Evolutionary conservation across 2,888 invertebrate species (phyloP).

Genomic region (Kuschelorhynchus macadamiae): DNA sequence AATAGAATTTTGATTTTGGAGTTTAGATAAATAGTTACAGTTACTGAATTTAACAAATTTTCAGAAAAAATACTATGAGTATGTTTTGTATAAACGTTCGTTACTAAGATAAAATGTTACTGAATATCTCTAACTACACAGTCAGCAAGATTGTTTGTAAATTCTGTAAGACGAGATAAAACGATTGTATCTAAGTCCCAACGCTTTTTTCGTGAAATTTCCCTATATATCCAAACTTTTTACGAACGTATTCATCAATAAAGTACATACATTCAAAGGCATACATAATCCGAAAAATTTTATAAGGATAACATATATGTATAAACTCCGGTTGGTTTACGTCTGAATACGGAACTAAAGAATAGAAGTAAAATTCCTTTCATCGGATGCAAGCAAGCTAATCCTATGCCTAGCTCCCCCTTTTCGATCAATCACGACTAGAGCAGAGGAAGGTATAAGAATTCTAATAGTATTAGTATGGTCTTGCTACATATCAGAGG

Average conservation of each 20-base stretch:
- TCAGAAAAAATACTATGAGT: no score
- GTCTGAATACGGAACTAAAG: conserved; percentile 39
- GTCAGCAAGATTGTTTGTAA: no score
- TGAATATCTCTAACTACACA: no score
- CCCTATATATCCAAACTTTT: conserved; percentile 15
- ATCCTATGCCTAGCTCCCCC: conserved; percentile 38
- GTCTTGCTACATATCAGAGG: conserved; percentile 30
- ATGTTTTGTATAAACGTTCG: no score
- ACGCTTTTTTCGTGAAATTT: neutral
- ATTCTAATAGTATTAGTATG: conserved; percentile 43
- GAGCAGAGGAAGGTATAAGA: conserved; percentile 42
- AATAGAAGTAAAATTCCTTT: conserved; percentile 46
- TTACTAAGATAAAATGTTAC: no score
- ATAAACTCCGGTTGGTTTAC: conserved; percentile 45
- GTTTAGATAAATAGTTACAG: no score
- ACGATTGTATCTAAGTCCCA: no score
- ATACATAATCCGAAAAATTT: conserved; percentile 40
- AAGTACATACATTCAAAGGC: conserved; percentile 36
- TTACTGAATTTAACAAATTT: no score
- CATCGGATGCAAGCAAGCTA: conserved; percentile 46
- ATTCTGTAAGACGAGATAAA: no score
- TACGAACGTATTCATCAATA: conserved; percentile 26
- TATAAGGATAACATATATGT: conserved; percentile 35
- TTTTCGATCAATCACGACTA: conserved; percentile 44
- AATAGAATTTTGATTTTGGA: no score